Evolutionary conservation across 2,888 invertebrate genomes (phyloP), one percentile per base, ranked within the genome.

Genomic region (Pemphredon lugubris): DNA sequence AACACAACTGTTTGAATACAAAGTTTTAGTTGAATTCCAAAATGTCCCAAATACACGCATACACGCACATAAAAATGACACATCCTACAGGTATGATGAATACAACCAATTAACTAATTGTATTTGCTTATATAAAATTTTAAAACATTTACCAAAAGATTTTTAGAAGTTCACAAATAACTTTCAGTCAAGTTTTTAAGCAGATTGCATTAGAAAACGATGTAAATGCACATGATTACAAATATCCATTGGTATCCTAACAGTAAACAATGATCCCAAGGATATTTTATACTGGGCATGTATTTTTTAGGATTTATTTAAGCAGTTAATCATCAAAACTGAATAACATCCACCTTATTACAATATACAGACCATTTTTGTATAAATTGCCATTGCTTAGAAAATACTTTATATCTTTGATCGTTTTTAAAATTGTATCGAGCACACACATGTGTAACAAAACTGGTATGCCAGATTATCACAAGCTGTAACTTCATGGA

Each of bases 301-400:
- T 9, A 2, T 42, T 13, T 23, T 26, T 16, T 11, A 21, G n/a
- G 30, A 44, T 48, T 37, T 16, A 37, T 11, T 42, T 54, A 48
- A 26, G 23, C n/a, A 65, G 64, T 67, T 81, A 81, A 79, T 79
- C 82, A 79, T 79, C 79, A 81, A 67, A 79, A 79, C 72, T 59
- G 57, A 78, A 81, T 64, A 70, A 79, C 79, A 79, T 79, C 79
- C 79, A 79, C 79, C 79, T 79, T 79, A 53, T 79, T 82, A 79
- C 81, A 73, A 67, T 50, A 44, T 65, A 48, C 30, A 32, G 21
- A 40, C 26, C 32, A 16, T 21, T 21, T 20, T 18, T 26, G 26
- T 32, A 45, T 42, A 45, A 53, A 58, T 26, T 7, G 34, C 18
- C 32, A 18, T 50, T 34, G 34, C 50, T 4, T 4, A 34, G 7